These are phyloP conservation scores for Spodoptera litura DNA, from an alignment of 1,140 invertebrate species.

Conservation along the genomic window DNA sequence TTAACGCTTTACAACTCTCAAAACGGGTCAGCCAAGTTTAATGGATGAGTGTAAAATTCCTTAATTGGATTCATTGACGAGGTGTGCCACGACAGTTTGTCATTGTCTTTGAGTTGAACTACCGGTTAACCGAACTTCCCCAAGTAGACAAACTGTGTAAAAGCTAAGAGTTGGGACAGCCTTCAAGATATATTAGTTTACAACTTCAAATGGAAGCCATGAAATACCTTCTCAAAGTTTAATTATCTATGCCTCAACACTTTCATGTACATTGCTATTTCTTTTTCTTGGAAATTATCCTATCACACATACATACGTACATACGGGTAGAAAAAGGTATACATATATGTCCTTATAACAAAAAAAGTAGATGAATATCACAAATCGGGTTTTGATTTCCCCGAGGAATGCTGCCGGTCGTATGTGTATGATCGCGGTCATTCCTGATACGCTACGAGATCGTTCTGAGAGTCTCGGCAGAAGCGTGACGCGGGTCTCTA, in stretches of 20 bases:
- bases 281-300: neutral
- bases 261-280: constrained; percentile 3
- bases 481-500: constrained; percentile 58
- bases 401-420: constrained; percentile 52
- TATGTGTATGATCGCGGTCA: constrained; percentile 63
- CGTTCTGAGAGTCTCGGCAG: constrained; percentile 61
- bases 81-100: constrained; percentile 47
- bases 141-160: constrained; percentile 39
- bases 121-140: constrained; percentile 32
- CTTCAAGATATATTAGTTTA: constrained; percentile 44
- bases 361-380: constrained; percentile 58
- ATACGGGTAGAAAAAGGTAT: neutral
- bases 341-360: constrained; percentile 36
- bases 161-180: constrained; percentile 25
- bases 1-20: constrained; percentile 59
- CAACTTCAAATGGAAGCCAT: constrained; percentile 21
- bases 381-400: constrained; percentile 73
- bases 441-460: constrained; percentile 61
- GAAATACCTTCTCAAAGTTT: constrained; percentile 20
- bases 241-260: constrained; percentile 17
- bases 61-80: constrained; percentile 64
- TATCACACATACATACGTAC: neutral
- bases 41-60: constrained; percentile 64
- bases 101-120: constrained; percentile 43
- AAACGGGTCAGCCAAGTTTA: constrained; percentile 68